Percentiles rank a stretch among this genome's conserved stretches.
phyloP scores from a whole-genome alignment of 64 coral and sea anemone genomes.

The Actinia equina region DNA sequence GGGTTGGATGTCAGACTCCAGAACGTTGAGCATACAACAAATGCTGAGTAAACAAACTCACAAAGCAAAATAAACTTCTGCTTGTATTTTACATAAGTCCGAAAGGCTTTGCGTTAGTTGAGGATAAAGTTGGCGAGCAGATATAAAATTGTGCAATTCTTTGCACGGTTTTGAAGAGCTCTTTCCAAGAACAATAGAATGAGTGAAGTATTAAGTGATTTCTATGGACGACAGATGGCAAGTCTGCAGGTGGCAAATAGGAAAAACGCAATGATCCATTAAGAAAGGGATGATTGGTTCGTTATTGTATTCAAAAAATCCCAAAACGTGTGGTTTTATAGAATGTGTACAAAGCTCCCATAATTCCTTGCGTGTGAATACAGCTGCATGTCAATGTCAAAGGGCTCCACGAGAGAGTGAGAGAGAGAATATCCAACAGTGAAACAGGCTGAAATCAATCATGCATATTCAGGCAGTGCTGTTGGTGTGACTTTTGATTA shows the following conservation, averaged over 20 bases:
- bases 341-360: slow-evolving; percentile 18
- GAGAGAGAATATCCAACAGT: neutral
- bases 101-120: neutral
- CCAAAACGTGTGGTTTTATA: slow-evolving; percentile 20
- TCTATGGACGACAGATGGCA: slow-evolving; percentile 26
- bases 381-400: slow-evolving; percentile 15
- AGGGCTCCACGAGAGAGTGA: neutral
- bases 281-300: slow-evolving; percentile 2
- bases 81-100: neutral
- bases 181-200: neutral
- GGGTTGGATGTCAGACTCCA: neutral
- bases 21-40: neutral
- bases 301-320: slow-evolving; percentile 17
- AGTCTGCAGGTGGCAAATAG: slow-evolving; percentile 27
- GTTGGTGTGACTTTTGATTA: neutral
- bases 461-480: neutral
- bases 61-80: neutral
- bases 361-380: neutral
- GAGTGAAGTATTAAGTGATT: slow-evolving; percentile 16
- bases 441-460: slow-evolving; percentile 5
- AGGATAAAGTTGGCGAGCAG: neutral
- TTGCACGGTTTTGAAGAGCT: slow-evolving; percentile 1
- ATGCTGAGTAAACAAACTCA: neutral
- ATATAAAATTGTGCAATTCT: slow-evolving; percentile 10
- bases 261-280: neutral